A percentile compares a stretch with the other conserved stretches of the same genome.
phyloP scores from a whole-genome alignment of 2,888 invertebrate genomes.

The Uropetala carovei region DNA sequence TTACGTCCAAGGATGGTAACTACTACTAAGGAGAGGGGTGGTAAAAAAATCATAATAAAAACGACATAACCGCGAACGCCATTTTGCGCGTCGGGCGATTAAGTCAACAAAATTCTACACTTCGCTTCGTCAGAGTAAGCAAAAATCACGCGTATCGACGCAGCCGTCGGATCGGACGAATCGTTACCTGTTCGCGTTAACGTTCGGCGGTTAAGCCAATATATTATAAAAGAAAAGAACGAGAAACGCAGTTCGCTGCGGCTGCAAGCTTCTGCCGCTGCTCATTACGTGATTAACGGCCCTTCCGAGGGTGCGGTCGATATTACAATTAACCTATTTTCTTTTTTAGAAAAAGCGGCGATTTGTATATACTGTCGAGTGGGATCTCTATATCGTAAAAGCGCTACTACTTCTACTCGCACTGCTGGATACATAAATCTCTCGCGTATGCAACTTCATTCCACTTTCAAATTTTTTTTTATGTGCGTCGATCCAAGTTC shows the following conservation, averaged over 20 bases:
- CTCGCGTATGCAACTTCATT: not conserved
- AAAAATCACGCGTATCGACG: too few relatives aligned
- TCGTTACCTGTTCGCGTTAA: too few relatives aligned
- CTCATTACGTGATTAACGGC: not conserved
- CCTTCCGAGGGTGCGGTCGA: not conserved
- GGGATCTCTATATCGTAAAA: not conserved
- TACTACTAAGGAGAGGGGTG: too few relatives aligned
- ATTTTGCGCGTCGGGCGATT: too few relatives aligned
- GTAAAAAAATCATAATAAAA: too few relatives aligned
- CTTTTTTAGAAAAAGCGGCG: not conserved
- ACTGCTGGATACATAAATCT: not conserved
- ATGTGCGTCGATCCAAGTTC: not conserved
- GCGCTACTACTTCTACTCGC: not conserved
- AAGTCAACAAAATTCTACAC: too few relatives aligned
- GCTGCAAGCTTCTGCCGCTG: not conserved
- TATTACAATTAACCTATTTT: constrained; percentile 2
- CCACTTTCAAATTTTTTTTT: not conserved
- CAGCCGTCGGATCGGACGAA: too few relatives aligned
- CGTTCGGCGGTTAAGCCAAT: not conserved
- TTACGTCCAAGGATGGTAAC: not conserved
- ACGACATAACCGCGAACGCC: too few relatives aligned
- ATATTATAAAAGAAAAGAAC: not conserved
- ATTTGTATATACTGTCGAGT: not conserved
- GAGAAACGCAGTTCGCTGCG: not conserved
- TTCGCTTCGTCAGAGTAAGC: too few relatives aligned